These are phyloP conservation scores for Furcifer pardalis DNA, from an alignment of 2,797 vertebrate genomes.

Conservation along the genomic window DNA sequence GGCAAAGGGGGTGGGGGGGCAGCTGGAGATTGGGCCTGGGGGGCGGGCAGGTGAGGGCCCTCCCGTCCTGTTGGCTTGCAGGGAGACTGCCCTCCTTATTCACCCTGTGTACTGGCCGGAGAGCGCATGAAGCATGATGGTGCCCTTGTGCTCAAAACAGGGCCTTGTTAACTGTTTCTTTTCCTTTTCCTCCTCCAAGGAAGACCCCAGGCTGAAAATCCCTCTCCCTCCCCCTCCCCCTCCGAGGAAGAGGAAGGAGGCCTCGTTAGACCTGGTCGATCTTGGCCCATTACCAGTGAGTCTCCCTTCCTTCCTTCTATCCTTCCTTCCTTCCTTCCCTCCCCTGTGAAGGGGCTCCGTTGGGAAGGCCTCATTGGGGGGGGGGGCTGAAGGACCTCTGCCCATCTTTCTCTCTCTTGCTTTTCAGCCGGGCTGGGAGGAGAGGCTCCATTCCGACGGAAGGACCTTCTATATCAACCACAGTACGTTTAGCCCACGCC, in stretches of 20 bases:
- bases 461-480: slow-evolving; percentile 97
- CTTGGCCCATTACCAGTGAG: slow-evolving; percentile 92
- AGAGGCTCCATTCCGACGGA: slow-evolving; percentile 91
- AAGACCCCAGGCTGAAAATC: slow-evolving; percentile 90
- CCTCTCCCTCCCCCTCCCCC: slow-evolving; percentile 83
- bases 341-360: too few relatives aligned
- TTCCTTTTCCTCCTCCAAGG: slow-evolving; percentile 79
- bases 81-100: too few relatives aligned
- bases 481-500: slow-evolving; percentile 78
- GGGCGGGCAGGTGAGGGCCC: too few relatives aligned
- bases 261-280: slow-evolving; percentile 86
- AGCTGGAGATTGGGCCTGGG: too few relatives aligned
- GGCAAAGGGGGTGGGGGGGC: too few relatives aligned
- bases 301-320: too few relatives aligned
- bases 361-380: too few relatives aligned
- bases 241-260: slow-evolving; percentile 80
- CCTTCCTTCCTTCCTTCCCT: too few relatives aligned
- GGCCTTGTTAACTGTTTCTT: not conserved
- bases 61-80: too few relatives aligned
- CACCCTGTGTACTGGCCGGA: too few relatives aligned
- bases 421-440: slow-evolving; percentile 94
- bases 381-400: too few relatives aligned
- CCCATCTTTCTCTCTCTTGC: not conserved
- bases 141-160: not conserved
- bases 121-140: not conserved